phyloP scores from a whole-genome alignment of 2,888 invertebrate genomes.

The Nephrocerus scutellatus region DNA sequence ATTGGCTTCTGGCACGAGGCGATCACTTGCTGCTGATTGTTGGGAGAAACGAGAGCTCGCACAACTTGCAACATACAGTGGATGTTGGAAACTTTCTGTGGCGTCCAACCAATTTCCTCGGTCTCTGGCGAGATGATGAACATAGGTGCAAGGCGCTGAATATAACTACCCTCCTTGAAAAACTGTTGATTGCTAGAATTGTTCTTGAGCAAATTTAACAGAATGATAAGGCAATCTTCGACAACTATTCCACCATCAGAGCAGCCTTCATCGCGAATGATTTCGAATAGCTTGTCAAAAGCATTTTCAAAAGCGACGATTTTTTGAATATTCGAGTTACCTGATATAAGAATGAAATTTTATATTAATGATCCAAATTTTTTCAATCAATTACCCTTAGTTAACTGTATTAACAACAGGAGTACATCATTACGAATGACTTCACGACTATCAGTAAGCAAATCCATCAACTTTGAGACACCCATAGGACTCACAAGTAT shows the following conservation, averaged over 20 bases:
- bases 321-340: slow-evolving; percentile 96
- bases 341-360: slow-evolving; percentile 32
- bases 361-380: neutral
- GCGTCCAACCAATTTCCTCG: slow-evolving; percentile 76
- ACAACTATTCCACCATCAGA: slow-evolving; percentile 96
- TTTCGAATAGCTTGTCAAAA: slow-evolving; percentile 90
- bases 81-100: slow-evolving; percentile 91
- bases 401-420: slow-evolving; percentile 82
- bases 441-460: slow-evolving; percentile 88
- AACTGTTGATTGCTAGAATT: slow-evolving; percentile 98
- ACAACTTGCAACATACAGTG: slow-evolving; percentile 87
- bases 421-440: slow-evolving; percentile 93
- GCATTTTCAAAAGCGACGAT: slow-evolving; percentile 99
- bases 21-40: slow-evolving; percentile 78
- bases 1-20: slow-evolving; percentile 82
- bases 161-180: slow-evolving; percentile 96
- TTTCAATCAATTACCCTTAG: slow-evolving; percentile 48
- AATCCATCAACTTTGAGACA: slow-evolving; percentile 94
- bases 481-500: slow-evolving; percentile 91
- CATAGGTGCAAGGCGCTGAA: slow-evolving; percentile 84
- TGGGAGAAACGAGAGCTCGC: slow-evolving; percentile 86
- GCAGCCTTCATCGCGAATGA: slow-evolving; percentile 84
- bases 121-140: slow-evolving; percentile 67
- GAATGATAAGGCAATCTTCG: slow-evolving; percentile 90
- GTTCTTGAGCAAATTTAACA: slow-evolving; percentile 87